Evolutionary conservation across 2,888 invertebrate species (phyloP), one percentile per base, ranked within the genome.

Genomic region (Microctonus hyperodae): DNA sequence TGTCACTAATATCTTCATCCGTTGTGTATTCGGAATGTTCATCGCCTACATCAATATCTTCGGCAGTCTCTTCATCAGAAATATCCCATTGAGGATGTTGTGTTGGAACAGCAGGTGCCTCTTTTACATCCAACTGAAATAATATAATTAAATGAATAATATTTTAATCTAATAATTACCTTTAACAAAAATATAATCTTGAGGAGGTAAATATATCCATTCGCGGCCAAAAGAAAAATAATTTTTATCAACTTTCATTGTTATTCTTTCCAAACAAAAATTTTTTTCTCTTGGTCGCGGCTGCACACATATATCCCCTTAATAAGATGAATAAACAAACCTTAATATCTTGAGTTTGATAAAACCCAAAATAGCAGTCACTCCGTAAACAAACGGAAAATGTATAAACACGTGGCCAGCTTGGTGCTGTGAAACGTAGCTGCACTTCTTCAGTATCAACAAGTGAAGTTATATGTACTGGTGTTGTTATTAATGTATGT

Each of bases 51-150:
- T 89, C 89, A 58, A 88, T 88, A 75, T 89, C 87, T 75, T 88
- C 89, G 67, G 92, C 92, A 68, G 92, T 92, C 81, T 97, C 97
- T 58, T 97, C 96, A 80, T 96, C 96, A 73, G 94, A 94, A 80
- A 97, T 93, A 79, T 97, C 96, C 97, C 98, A 98, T 86, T 97
- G 97, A n/a, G 97, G 97, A 86, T 97, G 97, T 80, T 94, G 92
- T 61, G 90, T 92, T 71, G 95, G 94, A 78, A 96, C 90, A 76
- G 92, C 94, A 72, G 95, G 94, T 28, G 97, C 97, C 85, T 97
- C 96, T 85, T 97, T 95, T 70, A 99, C 98, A 84, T 98, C 97
- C 85, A 98, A 86, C 92, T 91, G 78, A 35, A 83, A 76, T 65
- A 70, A 44, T 72, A 13, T 37, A 9, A 20, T 44, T 5, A 1